A percentile compares a stretch with the other conserved stretches of the same genome.
Evolutionary conservation across 2,888 invertebrate species (phyloP).

Genomic region (Stictocephala bisonia): DNA sequence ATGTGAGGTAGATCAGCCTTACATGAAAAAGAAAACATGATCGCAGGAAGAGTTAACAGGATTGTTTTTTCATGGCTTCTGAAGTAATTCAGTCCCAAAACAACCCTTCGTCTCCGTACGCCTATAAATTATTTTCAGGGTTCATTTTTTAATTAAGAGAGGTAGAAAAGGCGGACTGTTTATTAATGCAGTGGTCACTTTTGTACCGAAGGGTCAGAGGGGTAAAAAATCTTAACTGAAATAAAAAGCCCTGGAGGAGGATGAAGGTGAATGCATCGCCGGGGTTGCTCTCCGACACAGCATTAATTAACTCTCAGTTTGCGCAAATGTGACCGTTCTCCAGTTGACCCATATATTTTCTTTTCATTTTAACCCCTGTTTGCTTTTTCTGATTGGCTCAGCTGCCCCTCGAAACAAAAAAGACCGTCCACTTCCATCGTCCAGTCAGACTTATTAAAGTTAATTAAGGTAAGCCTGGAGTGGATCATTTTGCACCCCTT

Average conservation of each 20-base stretch:
- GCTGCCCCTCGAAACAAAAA: constrained; percentile 13
- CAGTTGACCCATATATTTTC: constrained; percentile 55
- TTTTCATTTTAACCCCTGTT: constrained; percentile 54
- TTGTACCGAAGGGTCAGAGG: background rate
- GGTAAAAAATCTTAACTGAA: constrained; percentile 36
- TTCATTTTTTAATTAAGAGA: constrained; percentile 38
- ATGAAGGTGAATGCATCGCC: no score
- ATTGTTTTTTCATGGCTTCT: constrained; percentile 39
- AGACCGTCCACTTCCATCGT: constrained; percentile 16
- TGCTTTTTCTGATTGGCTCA: constrained; percentile 40
- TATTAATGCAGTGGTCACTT: constrained; percentile 37
- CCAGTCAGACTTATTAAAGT: constrained; percentile 9
- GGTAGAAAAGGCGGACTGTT: constrained; percentile 37
- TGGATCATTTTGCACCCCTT: background rate
- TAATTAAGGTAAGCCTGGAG: background rate
- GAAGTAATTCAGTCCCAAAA: constrained; percentile 18
- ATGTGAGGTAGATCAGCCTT: background rate
- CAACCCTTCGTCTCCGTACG: constrained; percentile 34
- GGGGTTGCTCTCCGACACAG: background rate
- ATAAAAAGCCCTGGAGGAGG: background rate
- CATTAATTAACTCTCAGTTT: constrained; percentile 32
- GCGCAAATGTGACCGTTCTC: no score
- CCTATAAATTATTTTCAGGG: constrained; percentile 19
- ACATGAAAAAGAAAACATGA: constrained; percentile 35
- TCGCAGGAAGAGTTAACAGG: constrained; percentile 5